Conservation (phyloP, 2,113 vertebrate species). For the Triplophysa siluroides region DNA sequence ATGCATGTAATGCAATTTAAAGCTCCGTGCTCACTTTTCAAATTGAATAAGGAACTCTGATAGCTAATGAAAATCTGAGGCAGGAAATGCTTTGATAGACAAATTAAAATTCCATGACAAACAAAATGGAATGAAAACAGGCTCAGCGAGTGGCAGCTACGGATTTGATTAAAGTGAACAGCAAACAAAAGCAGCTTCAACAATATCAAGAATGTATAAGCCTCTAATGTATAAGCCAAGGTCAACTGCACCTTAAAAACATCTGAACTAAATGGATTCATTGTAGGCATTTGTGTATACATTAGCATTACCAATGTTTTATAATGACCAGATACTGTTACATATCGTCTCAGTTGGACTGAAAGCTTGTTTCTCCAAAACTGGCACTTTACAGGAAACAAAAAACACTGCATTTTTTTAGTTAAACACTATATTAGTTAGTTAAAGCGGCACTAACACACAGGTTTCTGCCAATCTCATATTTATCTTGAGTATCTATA, state of each 20-base stretch:
- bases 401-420: too few relatives aligned
- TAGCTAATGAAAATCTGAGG: slow-evolving; percentile 74
- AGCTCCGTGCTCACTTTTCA: slow-evolving; percentile 69
- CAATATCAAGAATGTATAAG: background rate
- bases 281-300: background rate
- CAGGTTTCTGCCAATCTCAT: too few relatives aligned
- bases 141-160: slow-evolving; percentile 52
- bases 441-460: too few relatives aligned
- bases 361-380: too few relatives aligned
- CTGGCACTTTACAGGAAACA: too few relatives aligned
- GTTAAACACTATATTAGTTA: too few relatives aligned
- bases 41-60: slow-evolving; percentile 79
- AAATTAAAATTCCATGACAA: slow-evolving; percentile 71
- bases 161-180: slow-evolving; percentile 63
- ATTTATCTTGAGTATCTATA: too few relatives aligned
- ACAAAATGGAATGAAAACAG: slow-evolving; percentile 45
- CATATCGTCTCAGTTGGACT: too few relatives aligned
- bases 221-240: slow-evolving; percentile 2
- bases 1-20: slow-evolving; percentile 77
- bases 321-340: too few relatives aligned
- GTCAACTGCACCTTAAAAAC: background rate
- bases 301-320: background rate
- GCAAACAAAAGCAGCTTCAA: slow-evolving; percentile 54
- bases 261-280: background rate
- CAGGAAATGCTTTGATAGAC: slow-evolving; percentile 75